These are phyloP conservation scores for Sphenodon punctatus DNA, from an alignment of 2,797 vertebrate species.

Conservation along the genomic window DNA sequence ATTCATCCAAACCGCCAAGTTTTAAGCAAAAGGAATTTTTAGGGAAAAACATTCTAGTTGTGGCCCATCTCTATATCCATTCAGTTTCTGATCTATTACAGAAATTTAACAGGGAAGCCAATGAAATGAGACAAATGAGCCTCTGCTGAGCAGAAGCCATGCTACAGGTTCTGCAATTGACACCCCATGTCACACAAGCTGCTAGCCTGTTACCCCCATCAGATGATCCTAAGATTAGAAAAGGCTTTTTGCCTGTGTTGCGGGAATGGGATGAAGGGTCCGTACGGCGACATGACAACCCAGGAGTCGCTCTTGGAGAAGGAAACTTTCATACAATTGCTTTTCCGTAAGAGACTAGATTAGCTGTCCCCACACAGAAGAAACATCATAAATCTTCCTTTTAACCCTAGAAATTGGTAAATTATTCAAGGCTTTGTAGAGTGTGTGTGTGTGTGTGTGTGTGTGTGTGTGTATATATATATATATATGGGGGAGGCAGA, in stretches of 20 bases:
- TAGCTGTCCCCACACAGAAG: slow-evolving; percentile 35
- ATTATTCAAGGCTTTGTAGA: slow-evolving; percentile 59
- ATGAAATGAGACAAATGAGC: not conserved
- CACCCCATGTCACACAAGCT: not conserved
- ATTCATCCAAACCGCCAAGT: slow-evolving; percentile 63
- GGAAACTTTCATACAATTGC: slow-evolving; percentile 6
- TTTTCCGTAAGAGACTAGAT: slow-evolving; percentile 43
- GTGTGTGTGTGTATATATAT: slow-evolving; percentile 21
- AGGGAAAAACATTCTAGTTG: slow-evolving; percentile 8
- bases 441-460: too few relatives aligned
- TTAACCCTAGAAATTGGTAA: slow-evolving; percentile 55
- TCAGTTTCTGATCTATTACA: slow-evolving; percentile 24
- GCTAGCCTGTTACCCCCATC: not conserved
- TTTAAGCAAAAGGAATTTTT: too few relatives aligned
- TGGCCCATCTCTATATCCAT: not conserved
- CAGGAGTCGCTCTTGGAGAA: not conserved
- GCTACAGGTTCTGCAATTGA: not conserved
- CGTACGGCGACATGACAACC: not conserved
- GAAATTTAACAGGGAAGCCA: slow-evolving; percentile 29
- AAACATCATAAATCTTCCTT: slow-evolving; percentile 58
- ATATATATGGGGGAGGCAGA: not conserved
- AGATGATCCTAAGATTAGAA: not conserved
- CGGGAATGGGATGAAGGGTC: not conserved
- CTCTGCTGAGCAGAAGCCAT: not conserved
- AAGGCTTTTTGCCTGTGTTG: accelerated